Evolutionary conservation across 1,140 invertebrate genomes (phyloP).

Genomic region (Cyclargus thomasi): DNA sequence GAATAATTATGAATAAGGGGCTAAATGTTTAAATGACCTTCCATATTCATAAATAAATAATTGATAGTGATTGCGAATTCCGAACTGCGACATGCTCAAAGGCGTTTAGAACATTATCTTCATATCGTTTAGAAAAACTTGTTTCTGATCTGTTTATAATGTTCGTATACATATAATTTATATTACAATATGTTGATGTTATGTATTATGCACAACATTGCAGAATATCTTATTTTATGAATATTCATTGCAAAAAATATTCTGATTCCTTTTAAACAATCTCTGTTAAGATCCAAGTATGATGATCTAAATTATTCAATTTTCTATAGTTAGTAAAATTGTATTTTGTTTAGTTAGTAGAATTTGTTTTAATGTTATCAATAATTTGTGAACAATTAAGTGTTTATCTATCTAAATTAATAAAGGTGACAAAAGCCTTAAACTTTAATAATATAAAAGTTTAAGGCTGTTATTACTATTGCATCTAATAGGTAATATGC

Average conservation of each 20-base stretch:
- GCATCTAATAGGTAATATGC: too few species aligned
- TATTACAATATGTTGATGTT: slow-evolving; percentile 6
- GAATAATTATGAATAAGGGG: too few species aligned
- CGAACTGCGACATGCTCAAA: not conserved
- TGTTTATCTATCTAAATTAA: too few species aligned
- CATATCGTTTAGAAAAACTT: not conserved
- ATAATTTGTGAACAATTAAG: too few species aligned
- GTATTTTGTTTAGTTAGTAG: too few species aligned
- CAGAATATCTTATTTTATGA: slow-evolving; percentile 2
- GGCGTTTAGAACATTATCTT: not conserved
- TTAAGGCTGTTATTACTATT: too few species aligned
- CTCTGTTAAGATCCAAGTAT: too few species aligned
- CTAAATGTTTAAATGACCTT: not conserved
- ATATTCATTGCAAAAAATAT: not conserved
- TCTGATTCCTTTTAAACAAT: not conserved
- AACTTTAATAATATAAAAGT: too few species aligned
- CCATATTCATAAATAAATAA: not conserved
- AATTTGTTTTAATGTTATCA: too few species aligned
- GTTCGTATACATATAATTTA: not conserved
- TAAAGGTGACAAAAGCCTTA: too few species aligned
- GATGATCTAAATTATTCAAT: too few species aligned
- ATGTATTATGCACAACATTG: slow-evolving; percentile 5
- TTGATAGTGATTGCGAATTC: not conserved
- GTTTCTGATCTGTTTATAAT: slow-evolving; percentile 8
- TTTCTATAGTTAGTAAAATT: too few species aligned